A percentile compares a stretch with the other conserved stretches of the same genome.
Evolutionary conservation across 2,888 invertebrate species (phyloP).

Genomic region (Cryptocheilus praepositus): DNA sequence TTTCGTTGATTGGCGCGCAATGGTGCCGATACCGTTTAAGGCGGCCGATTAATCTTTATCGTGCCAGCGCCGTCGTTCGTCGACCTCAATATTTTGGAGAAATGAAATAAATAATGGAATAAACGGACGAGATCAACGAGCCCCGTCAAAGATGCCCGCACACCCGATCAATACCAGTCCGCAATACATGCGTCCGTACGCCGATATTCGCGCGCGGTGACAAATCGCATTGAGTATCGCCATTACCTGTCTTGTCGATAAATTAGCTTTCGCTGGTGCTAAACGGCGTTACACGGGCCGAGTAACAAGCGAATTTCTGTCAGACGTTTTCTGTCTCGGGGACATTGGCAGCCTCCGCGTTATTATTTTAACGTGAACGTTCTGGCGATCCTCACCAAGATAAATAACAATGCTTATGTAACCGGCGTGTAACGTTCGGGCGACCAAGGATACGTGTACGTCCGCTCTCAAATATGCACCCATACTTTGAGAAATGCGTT

Average conservation of each 20-base stretch:
- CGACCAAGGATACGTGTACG: constrained; percentile 35
- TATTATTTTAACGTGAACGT: constrained; percentile 67
- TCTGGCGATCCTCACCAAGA: constrained; percentile 62
- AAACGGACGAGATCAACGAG: too few species aligned
- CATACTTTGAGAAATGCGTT: constrained; percentile 5
- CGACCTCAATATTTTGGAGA: too few species aligned
- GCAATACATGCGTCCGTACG: too few species aligned
- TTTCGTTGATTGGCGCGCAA: too few species aligned
- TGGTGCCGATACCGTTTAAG: too few species aligned
- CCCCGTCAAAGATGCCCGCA: too few species aligned
- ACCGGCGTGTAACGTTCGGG: constrained; percentile 43
- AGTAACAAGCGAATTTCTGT: constrained; percentile 50
- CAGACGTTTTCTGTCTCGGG: constrained; percentile 44
- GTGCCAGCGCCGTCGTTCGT: too few species aligned
- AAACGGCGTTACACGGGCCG: constrained; percentile 32
- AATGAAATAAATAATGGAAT: too few species aligned
- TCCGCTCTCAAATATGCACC: constrained; percentile 18
- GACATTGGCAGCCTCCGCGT: constrained; percentile 62
- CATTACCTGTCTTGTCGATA: constrained; percentile 21
- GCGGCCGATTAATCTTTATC: too few species aligned
- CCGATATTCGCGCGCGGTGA: too few species aligned
- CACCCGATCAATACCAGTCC: too few species aligned
- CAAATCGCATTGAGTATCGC: constrained; percentile 14
- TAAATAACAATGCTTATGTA: constrained; percentile 68
- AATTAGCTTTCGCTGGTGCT: constrained; percentile 32